phyloP scores from a whole-genome alignment of 2,888 invertebrate genomes.

The Microdon myrmicae region DNA sequence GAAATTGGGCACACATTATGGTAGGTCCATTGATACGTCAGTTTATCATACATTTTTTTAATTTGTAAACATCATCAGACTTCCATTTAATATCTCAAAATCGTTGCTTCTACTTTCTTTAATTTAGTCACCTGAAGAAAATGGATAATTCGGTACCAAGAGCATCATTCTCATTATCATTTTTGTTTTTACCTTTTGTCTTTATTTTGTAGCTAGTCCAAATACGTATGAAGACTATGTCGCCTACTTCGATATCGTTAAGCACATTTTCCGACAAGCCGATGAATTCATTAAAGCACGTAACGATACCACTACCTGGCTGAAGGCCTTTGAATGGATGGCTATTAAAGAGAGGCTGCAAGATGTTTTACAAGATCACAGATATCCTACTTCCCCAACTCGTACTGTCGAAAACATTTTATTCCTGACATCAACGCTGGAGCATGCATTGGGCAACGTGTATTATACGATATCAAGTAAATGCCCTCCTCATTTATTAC shows the following conservation, averaged over 20 bases:
- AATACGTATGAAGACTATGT: slow-evolving; percentile 22
- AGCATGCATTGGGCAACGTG: slow-evolving; percentile 58
- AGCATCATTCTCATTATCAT: too few species aligned
- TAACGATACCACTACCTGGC: neutral
- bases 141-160: too few species aligned
- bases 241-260: slow-evolving; percentile 6
- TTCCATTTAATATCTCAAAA: too few species aligned
- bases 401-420: slow-evolving; percentile 54
- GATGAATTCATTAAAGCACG: neutral
- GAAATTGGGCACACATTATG: too few species aligned
- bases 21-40: too few species aligned
- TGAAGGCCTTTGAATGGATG: slow-evolving; percentile 17
- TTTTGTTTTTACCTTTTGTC: too few species aligned
- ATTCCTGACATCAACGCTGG: slow-evolving; percentile 57
- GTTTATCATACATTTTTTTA: too few species aligned
- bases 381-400: slow-evolving; percentile 17
- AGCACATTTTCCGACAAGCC: slow-evolving; percentile 5
- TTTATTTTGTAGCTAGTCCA: too few species aligned
- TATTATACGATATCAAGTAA: slow-evolving; percentile 52
- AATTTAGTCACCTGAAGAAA: too few species aligned
- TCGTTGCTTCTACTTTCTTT: too few species aligned
- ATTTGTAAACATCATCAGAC: too few species aligned
- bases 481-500: slow-evolving; percentile 66
- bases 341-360: slow-evolving; percentile 1
- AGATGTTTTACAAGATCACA: slow-evolving; percentile 10